Percentiles rank a stretch among this genome's conserved stretches.
Evolutionary conservation across 2,113 vertebrate species (phyloP).

Genomic region (Cyprinodon tularosa): DNA sequence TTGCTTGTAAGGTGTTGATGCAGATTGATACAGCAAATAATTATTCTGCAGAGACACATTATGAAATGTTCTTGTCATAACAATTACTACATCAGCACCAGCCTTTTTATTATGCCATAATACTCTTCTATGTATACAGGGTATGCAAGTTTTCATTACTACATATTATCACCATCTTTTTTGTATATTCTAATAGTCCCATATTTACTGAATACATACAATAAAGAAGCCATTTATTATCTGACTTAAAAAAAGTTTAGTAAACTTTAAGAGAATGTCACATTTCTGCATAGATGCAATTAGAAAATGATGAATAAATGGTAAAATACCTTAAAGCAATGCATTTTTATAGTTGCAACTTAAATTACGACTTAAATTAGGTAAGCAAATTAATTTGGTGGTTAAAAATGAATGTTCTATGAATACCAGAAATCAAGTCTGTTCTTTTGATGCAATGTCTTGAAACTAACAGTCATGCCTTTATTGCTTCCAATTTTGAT

Average conservation of each 20-base stretch:
- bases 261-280: background rate
- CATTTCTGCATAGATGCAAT: background rate
- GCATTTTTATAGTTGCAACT: background rate
- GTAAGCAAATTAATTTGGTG: background rate
- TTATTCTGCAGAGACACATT: constrained; percentile 6
- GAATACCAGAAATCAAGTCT: background rate
- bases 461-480: background rate
- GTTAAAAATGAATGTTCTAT: background rate
- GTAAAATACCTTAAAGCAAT: background rate
- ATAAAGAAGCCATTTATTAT: background rate
- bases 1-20: constrained; percentile 12
- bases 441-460: background rate
- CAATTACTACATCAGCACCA: background rate
- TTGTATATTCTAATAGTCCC: background rate
- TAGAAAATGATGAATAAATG: background rate
- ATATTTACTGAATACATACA: background rate
- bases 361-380: background rate
- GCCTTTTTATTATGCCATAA: background rate
- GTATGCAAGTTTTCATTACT: background rate
- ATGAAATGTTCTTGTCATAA: background rate
- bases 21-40: constrained; percentile 10
- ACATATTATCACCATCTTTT: background rate
- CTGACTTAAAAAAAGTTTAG: background rate
- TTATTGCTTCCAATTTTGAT: background rate
- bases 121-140: background rate